These are phyloP conservation scores for Lathronympha strigana DNA, from an alignment of 2,888 invertebrate species.

Conservation along the genomic window DNA sequence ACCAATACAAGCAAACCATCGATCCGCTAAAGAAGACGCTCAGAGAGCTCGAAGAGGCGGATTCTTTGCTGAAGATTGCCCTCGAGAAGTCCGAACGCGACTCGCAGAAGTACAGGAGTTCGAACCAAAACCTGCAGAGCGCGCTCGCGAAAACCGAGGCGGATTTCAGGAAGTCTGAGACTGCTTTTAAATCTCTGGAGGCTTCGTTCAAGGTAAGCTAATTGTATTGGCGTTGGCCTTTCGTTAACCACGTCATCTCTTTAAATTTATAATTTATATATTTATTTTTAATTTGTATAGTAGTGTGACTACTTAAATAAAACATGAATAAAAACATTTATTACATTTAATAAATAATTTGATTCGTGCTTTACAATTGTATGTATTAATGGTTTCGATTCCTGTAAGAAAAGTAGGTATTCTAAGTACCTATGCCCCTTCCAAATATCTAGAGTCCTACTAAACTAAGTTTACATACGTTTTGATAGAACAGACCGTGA, in stretches of 20 bases:
- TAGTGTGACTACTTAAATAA: too few relatives aligned
- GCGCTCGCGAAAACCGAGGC: conserved; percentile 77
- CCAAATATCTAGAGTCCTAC: too few relatives aligned
- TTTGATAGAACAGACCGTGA: too few relatives aligned
- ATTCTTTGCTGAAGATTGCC: conserved; percentile 80
- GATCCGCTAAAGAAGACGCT: conserved; percentile 82
- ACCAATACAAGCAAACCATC: conserved; percentile 80
- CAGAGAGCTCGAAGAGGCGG: conserved; percentile 84
- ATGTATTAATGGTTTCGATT: too few relatives aligned
- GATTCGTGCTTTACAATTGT: too few relatives aligned
- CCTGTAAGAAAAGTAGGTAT: too few relatives aligned
- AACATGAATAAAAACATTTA: too few relatives aligned
- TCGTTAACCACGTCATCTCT: not conserved
- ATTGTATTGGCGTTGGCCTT: not conserved
- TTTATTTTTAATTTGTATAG: too few relatives aligned
- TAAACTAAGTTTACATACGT: too few relatives aligned
- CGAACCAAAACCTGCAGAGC: conserved; percentile 73
- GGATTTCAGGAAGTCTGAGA: conserved; percentile 79
- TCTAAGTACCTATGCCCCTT: too few relatives aligned
- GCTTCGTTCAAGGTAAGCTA: conserved; percentile 69
- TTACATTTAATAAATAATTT: too few relatives aligned
- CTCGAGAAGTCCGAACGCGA: conserved; percentile 84
- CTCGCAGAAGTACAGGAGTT: conserved; percentile 73
- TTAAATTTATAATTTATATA: too few relatives aligned
- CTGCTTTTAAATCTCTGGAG: conserved; percentile 72